Percentiles rank a stretch among this genome's conserved stretches.
phyloP scores from a whole-genome alignment of 2,888 invertebrate species.

The Sympetrum striolatum region DNA sequence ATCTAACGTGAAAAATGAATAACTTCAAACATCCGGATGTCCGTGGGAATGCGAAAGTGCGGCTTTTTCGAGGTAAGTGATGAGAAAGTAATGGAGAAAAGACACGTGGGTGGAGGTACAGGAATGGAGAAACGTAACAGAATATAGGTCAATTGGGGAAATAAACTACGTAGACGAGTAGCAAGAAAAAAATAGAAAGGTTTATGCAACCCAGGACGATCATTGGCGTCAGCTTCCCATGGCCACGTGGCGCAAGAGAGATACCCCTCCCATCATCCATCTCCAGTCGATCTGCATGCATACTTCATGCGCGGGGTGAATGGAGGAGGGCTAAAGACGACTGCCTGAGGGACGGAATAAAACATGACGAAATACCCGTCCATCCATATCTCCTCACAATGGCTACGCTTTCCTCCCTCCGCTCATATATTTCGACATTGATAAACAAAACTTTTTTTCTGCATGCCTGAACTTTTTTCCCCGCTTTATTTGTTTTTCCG shows the following conservation, averaged over 20 bases:
- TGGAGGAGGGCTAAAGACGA: constrained; percentile 28
- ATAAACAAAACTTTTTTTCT: background rate
- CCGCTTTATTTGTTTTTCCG: too few species aligned
- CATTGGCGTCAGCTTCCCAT: constrained; percentile 4
- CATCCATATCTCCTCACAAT: background rate
- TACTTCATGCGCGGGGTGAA: constrained; percentile 28
- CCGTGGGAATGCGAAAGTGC: too few species aligned
- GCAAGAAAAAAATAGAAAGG: background rate
- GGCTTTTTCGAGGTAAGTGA: background rate
- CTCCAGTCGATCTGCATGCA: constrained; percentile 32
- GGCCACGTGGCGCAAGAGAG: constrained; percentile 17
- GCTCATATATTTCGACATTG: background rate
- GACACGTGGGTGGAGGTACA: background rate
- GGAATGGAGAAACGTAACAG: background rate
- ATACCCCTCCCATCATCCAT: background rate
- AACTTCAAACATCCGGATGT: too few species aligned
- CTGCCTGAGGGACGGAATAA: constrained; percentile 40
- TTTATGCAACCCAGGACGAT: constrained; percentile 37
- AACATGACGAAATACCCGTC: constrained; percentile 28
- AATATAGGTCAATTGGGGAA: background rate
- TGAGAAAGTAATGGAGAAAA: too few species aligned
- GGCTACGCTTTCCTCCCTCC: too few species aligned
- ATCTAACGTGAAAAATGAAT: too few species aligned
- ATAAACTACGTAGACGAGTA: background rate
- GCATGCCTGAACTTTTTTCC: too few species aligned